Evolutionary conservation across 2,888 invertebrate species (phyloP), one percentile per base, ranked within the genome.

Genomic region (Uropetala carovei): DNA sequence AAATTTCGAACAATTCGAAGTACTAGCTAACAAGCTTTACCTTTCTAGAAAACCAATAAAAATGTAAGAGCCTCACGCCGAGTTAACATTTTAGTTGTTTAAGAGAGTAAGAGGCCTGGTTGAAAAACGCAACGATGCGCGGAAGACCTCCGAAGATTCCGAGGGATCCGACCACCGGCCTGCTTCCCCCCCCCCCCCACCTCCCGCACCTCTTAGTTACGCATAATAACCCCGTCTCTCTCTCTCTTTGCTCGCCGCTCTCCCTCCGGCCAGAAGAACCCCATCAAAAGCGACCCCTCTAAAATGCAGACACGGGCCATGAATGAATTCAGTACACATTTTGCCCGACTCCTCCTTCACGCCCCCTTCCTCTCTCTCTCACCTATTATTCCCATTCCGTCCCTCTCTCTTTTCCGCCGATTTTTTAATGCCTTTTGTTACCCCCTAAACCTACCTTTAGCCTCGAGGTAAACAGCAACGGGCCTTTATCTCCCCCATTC

Each of bases 271-370:
- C 43, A 43, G 43, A 83, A 43, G 43, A 83, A 83, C 57, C n/a
- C 83, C 18, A 56, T 57, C 56, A 83, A 83, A 57, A 56, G 83
- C 56, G 11, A 43, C 43, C n/a, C 83, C 83, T 13, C n/a, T 83
- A 83, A 83, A 83, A 83, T 83, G 43, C 83, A 83, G 83, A 83
- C 83, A 83, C 83, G 83, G 83, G 83, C 83, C 83, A 83, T 83
- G 83, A 83, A 83, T 83, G 83, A 83, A 56, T 83, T 83, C 56
- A 83, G 57, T 57, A 83, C 83, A 83, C 83, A 83, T 57, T 83
- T 83, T 83, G 83, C 83, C 83, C 56, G 9, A 43, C 83, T 11
- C 75, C 18, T 13, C 56, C 83, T 11, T 83, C 16, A 16, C 83
- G 18, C 27, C 83, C 56, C 83, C 82, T 11, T 8, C 82, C n/a